A percentile compares a stretch with the other conserved stretches of the same genome.
phyloP scores from a whole-genome alignment of 2,888 invertebrate species.

The Caenorhabditis wallacei region DNA sequence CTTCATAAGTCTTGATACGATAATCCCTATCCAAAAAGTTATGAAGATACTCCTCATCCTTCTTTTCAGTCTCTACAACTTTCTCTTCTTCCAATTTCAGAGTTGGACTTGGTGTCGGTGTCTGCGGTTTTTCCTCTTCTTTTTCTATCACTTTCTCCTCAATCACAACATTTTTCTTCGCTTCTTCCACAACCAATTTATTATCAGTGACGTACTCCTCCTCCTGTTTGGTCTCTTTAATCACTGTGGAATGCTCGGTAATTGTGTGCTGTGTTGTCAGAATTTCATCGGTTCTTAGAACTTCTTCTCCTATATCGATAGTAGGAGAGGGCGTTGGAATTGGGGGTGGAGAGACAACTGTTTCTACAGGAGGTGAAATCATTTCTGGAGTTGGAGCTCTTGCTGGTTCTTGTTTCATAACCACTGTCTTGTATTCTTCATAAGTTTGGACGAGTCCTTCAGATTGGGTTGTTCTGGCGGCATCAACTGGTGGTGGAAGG shows the following conservation, averaged over 20 bases:
- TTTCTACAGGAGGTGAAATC: constrained; percentile 8
- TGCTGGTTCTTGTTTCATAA: neutral
- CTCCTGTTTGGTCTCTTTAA: constrained; percentile 9
- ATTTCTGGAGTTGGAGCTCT: neutral
- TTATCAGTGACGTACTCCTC: constrained; percentile 24
- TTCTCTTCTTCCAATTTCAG: too few relatives aligned
- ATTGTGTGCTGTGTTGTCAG: constrained; percentile 26
- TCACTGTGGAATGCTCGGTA: constrained; percentile 15
- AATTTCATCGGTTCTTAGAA: constrained; percentile 6
- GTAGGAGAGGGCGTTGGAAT: constrained; percentile 40
- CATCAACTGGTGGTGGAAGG: neutral
- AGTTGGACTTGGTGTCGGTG: neutral
- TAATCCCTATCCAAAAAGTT: constrained; percentile 44
- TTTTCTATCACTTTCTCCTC: neutral
- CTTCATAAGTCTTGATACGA: constrained; percentile 63
- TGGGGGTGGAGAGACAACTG: constrained; percentile 11
- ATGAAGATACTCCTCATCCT: constrained; percentile 9
- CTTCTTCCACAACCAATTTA: neutral
- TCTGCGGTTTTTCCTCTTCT: constrained; percentile 8
- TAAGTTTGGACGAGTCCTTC: constrained; percentile 3
- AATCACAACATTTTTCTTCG: constrained; percentile 3
- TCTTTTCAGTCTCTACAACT: neutral
- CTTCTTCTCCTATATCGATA: constrained; percentile 24
- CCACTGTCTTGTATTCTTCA: constrained; percentile 2
- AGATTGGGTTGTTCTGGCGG: neutral